Evolutionary conservation across 1,140 invertebrate species (phyloP), one percentile per base, ranked within the genome.

Genomic region (Meloidogyne chitwoodi): DNA sequence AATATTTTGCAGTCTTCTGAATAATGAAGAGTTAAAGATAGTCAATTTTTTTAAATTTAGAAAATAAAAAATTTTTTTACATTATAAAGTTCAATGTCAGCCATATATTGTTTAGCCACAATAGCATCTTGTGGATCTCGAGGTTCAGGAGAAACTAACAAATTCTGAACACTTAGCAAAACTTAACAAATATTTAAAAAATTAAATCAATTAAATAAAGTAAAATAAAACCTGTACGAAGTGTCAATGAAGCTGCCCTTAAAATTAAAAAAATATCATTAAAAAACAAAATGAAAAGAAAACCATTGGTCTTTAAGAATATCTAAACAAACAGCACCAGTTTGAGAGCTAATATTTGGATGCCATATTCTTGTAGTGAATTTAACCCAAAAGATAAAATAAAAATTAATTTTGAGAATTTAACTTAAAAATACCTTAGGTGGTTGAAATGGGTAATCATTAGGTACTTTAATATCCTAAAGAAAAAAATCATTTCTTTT

Each of bases 291-390:
- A 27, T 62, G n/a, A 61, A 31, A 41, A 65, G 81, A 84, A 82
- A 81, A 93, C 93, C 96, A 99, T 88, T 99, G 95, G 88, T 99
- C 96, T 91, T 99, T 99, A 22, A 99, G 90, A 86, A 99, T 99
- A 89, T 99, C 97, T 88, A 99, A 90, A 89, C 97, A 99, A 87
- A 99, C 98, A 56, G 94, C 95, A 74, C 97, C 96, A 34, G 96
- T 99, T 6, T 96, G 95, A 26, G 95, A 98, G 71, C 94, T 98
- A 83, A 99, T 96, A 90, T 99, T 99, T 67, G 96, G 97, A 90
- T 99, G 96, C 97, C 96, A 99, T 87, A 99, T 96, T 90, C 93
- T 95, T 76, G 96, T 99, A 79, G 94, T 91, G 90, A 99, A 99
- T 80, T 87, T 88, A 29, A 91, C 89, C 89, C 90, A 61, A 68